Percentiles rank a stretch among this genome's conserved stretches.
Conservation (phyloP, 37 sponge, comb jelly and placozoan species). For the Halisarca cf. caerulea region DNA sequence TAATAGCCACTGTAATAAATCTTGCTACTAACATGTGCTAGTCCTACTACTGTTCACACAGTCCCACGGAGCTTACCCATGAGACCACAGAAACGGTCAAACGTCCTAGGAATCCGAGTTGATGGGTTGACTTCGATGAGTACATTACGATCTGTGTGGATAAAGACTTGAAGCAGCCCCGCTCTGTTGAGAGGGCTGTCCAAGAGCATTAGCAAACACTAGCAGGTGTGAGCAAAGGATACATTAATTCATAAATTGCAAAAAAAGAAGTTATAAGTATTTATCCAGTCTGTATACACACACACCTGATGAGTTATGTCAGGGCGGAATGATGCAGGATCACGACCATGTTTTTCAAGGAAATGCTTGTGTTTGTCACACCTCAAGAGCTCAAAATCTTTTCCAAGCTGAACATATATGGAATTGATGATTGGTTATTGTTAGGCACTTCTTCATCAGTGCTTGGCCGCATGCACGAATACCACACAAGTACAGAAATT, state of each 20-base stretch:
- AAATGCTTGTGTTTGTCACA: constrained; percentile 81
- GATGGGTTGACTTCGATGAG: constrained; percentile 97
- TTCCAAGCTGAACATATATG: constrained; percentile 88
- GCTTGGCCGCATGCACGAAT: too few relatives aligned
- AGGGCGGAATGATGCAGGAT: constrained; percentile 81
- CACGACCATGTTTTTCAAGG: constrained; percentile 76
- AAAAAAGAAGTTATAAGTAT: too few relatives aligned
- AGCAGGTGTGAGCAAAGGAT: too few relatives aligned
- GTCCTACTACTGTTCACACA: too few relatives aligned
- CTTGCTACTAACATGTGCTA: too few relatives aligned
- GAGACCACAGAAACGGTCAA: constrained; percentile 95
- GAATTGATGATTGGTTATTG: too few relatives aligned
- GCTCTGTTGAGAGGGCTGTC: constrained; percentile 98
- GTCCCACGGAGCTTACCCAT: constrained; percentile 82
- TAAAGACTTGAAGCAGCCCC: constrained; percentile 94
- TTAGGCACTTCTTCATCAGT: too few relatives aligned
- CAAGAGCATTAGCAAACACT: constrained; percentile 98
- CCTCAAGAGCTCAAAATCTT: constrained; percentile 86
- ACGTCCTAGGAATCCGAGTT: constrained; percentile 94
- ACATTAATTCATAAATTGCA: too few relatives aligned
- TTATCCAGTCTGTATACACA: not conserved
- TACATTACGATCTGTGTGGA: constrained; percentile 95
- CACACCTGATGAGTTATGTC: constrained; percentile 93
- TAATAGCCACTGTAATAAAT: too few relatives aligned
- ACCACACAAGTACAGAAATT: too few relatives aligned